phyloP scores from a whole-genome alignment of 2,797 vertebrate species.

The Erethizon dorsatum region DNA sequence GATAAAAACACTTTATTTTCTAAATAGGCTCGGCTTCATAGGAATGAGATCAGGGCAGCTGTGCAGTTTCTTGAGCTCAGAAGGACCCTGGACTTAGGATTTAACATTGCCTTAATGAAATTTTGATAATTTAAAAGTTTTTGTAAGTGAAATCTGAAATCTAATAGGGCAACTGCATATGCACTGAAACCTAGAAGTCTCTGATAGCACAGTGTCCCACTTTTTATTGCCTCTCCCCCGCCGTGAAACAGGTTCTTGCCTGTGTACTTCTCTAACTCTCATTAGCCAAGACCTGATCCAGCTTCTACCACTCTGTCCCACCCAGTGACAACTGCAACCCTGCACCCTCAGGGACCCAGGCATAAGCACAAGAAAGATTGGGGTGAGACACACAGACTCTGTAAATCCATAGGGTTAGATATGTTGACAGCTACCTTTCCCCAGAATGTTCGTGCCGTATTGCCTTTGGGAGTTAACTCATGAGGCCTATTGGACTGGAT shows the following conservation, averaged over 20 bases:
- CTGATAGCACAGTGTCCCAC: background rate
- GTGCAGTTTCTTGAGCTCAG: background rate
- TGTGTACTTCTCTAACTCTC: background rate
- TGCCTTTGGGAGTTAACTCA: background rate
- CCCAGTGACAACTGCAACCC: background rate
- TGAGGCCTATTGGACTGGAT: background rate
- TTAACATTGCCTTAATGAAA: background rate
- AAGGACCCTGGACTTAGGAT: background rate
- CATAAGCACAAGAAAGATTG: background rate
- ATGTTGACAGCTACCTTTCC: background rate
- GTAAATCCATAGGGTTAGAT: background rate
- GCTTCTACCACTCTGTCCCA: background rate
- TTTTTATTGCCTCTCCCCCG: background rate
- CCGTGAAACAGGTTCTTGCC: background rate
- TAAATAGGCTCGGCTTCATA: background rate
- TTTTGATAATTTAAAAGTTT: conserved; percentile 48
- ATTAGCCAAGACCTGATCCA: background rate
- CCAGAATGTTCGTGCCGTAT: background rate
- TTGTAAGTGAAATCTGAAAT: conserved; percentile 39
- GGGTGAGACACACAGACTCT: background rate
- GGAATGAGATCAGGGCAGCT: background rate
- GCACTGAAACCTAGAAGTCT: background rate
- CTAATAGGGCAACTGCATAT: background rate
- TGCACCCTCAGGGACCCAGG: background rate
- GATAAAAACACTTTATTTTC: background rate